Conservation (phyloP, 1,140 invertebrate species). For the Rhopalosiphum maidis region DNA sequence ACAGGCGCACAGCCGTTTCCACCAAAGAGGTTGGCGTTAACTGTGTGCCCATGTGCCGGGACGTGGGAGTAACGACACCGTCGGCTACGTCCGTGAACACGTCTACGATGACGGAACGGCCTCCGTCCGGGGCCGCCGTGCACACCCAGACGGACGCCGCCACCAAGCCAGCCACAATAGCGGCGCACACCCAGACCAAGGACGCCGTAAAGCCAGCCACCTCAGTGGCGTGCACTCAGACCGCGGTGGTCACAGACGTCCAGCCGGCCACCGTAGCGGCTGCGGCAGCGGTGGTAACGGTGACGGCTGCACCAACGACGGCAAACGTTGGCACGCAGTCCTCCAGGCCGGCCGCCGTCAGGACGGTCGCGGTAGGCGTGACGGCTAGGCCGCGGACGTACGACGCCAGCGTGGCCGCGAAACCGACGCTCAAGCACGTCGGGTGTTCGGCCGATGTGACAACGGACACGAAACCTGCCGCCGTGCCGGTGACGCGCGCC, state of each 20-base stretch:
- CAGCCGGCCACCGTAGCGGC: not conserved
- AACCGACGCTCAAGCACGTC: slow-evolving; percentile 17
- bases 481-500: not conserved
- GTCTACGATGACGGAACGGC: not conserved
- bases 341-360: not conserved
- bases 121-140: not conserved
- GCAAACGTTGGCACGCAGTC: slow-evolving; percentile 24
- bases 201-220: not conserved
- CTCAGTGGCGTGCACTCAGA: not conserved
- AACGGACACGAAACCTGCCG: not conserved
- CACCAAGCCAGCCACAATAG: not conserved
- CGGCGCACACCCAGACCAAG: not conserved
- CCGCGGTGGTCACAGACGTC: not conserved
- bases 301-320: not conserved
- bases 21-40: slow-evolving; percentile 61
- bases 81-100: not conserved
- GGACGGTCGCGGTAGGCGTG: slow-evolving; percentile 24
- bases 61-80: slow-evolving; percentile 67
- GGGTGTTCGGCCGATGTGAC: not conserved
- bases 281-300: not conserved
- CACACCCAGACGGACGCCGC: slow-evolving; percentile 13
- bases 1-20: not conserved
- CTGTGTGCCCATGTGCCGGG: slow-evolving; percentile 71
- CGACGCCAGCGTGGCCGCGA: slow-evolving; percentile 21
- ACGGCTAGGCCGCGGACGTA: slow-evolving; percentile 25